These are phyloP conservation scores for Conops quadrifasciatus DNA, from an alignment of 2,888 invertebrate genomes.

Conservation along the genomic window DNA sequence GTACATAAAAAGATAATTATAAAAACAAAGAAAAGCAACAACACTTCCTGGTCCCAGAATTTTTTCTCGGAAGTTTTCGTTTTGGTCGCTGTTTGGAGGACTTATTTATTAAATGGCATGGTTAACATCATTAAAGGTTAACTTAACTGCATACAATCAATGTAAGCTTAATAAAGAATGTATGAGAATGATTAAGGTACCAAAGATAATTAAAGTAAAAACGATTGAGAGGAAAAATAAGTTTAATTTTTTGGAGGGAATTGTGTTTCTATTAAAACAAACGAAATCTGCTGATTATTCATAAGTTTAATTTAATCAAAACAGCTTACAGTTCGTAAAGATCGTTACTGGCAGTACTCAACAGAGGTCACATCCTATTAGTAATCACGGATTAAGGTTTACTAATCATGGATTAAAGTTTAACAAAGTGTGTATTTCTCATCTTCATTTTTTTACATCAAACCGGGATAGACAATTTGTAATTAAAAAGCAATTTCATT, in stretches of 20 bases:
- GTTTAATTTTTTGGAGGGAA: not conserved
- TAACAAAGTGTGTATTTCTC: not conserved
- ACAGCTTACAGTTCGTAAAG: too few relatives aligned
- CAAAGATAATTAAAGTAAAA: not conserved
- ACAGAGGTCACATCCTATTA: too few relatives aligned
- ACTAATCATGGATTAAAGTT: not conserved
- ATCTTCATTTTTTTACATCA: not conserved
- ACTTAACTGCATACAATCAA: slow-evolving; percentile 23
- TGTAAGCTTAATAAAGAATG: not conserved
- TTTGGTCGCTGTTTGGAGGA: not conserved
- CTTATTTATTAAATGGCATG: slow-evolving; percentile 2
- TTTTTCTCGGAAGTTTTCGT: too few relatives aligned
- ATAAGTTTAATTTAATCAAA: too few relatives aligned
- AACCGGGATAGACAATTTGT: slow-evolving; percentile 8
- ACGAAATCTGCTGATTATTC: too few relatives aligned
- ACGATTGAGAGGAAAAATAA: not conserved
- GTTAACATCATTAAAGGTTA: slow-evolving; percentile 12
- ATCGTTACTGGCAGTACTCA: too few relatives aligned
- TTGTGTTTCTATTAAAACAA: too few relatives aligned
- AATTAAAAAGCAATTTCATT: slow-evolving; percentile 30
- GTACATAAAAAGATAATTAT: not conserved
- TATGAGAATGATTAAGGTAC: not conserved
- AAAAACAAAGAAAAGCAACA: not conserved
- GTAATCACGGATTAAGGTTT: too few relatives aligned
- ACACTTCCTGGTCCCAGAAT: too few relatives aligned